Base-by-base conservation (phyloP, 1,140 invertebrate genomes). In the Ctenoplectra terminalis region DNA sequence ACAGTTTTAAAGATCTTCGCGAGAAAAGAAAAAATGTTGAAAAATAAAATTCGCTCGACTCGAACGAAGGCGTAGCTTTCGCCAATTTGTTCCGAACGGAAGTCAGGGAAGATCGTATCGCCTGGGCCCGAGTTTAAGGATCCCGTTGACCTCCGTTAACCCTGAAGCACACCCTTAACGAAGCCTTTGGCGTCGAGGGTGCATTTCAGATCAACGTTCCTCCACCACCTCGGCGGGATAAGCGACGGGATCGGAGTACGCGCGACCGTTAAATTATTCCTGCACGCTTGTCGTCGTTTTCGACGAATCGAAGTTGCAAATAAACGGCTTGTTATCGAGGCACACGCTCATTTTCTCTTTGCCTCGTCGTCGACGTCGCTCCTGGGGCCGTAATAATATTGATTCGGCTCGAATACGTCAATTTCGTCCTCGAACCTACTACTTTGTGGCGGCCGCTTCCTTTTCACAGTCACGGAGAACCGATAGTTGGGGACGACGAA, bases 181-280 rank as follows among this genome's bases (percentile, higher is more conserved):
- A 54, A 71, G 34, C 29, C 31, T 17, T n/a, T 20, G 48, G 5
- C 29, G 46, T 20, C n/a, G 56, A 60, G 85, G 85, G 87, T 84
- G 79, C 78, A 88, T 87, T 88, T 85, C 82, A 69, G 80, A 87
- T 85, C 17, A 23, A 23, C n/a, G 23, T 37, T 15, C 0, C 13
- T 15, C 26, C 26, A 29, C 58, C n/a, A n/a, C 29, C 1, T 11
- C 3, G 29, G 26, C 43, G 20, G 66, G 29, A 13, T 48, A 69
- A 17, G 17, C 34, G 15, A 17, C 56, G 26, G 11, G 26, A n/a
- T 23, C 31, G 15, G 20, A 4, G 20, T 34, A 61, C 40, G 60
- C 2, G 23, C 26, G 26, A 23, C 2, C 58, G 37, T 13, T 81
- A 56, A 81, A 81, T 81, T 81, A 81, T 67, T 75, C 31, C 72